These are phyloP conservation scores for Malurus alboscapulatus DNA, from an alignment of 2,113 vertebrate species.

Conservation along the genomic window DNA sequence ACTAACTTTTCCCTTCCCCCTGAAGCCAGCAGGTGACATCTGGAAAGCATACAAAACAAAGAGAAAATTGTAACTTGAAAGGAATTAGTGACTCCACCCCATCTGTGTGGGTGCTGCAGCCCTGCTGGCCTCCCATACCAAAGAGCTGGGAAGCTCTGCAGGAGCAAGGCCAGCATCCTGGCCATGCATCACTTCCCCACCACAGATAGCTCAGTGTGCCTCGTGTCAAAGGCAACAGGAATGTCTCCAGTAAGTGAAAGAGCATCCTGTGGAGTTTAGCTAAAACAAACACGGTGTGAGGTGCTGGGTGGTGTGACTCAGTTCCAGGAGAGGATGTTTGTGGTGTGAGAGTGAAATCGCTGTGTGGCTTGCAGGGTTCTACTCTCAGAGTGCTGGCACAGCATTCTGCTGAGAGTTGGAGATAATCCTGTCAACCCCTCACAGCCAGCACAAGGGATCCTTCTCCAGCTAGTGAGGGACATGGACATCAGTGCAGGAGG, in stretches of 20 bases:
- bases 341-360: background rate
- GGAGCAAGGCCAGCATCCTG: background rate
- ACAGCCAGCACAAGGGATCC: background rate
- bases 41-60: slow-evolving; percentile 28
- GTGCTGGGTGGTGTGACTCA: background rate
- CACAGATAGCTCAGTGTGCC: background rate
- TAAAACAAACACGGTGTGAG: background rate
- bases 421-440: background rate
- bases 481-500: background rate
- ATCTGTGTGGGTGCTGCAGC: background rate
- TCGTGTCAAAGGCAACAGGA: background rate
- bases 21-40: slow-evolving; percentile 44
- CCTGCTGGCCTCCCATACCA: fast-evolving
- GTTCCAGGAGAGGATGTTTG: background rate
- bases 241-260: background rate
- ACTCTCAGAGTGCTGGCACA: background rate
- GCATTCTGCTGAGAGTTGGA: background rate
- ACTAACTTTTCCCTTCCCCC: background rate
- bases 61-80: background rate
- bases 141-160: background rate
- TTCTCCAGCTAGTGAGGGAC: background rate
- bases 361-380: background rate
- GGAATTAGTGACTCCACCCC: background rate
- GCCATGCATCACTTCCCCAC: background rate
- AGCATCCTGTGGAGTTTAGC: background rate